Evolutionary conservation across 2,888 invertebrate genomes (phyloP), one percentile per base, ranked within the genome.

Genomic region (Oscheius sp.): DNA sequence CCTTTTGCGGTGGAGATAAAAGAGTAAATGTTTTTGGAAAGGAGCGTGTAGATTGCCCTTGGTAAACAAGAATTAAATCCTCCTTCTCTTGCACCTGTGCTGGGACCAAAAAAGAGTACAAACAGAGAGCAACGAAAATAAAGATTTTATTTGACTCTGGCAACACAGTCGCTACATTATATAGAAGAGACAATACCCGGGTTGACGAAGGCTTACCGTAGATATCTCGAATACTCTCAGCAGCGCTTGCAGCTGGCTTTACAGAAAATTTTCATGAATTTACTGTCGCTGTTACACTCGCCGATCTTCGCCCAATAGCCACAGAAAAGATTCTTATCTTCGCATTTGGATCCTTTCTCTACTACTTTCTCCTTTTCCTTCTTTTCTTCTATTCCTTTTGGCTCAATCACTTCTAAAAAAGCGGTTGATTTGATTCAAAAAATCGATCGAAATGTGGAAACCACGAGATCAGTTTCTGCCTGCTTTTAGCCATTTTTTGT

Each of bases 251-350:
- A 81, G 23, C 77, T 77, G 5, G 76, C 76, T 58, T 81, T 81
- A 65, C 80, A 81, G 75, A 81, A 81, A 27, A 81, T 76, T 70
- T 86, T 86, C 86, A 86, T 86, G 69, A 86, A 86, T 73, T 86
- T 87, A 52, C 84, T 82, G 70, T 87, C 87, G 46, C 76, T 79
- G 45, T 82, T 76, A 71, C 86, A 86, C 68, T 86, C 86, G 23
- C 79, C 86, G 67, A 86, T 87, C 69, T 80, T 80, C 1, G 86
- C 84, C 86, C 86, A 86, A 61, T 86, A 86, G 29, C 84, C 81
- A 72, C 86, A 86, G 82, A 86, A 86, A 46, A 86, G 81, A 70
- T 86, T 86, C 67, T 82, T 81, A 74, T 86, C 86, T 17, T 74
- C 76, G 48, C 80, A 80, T 39, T 67, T 57, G 6, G 27, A 33